These are phyloP conservation scores for Phalacrocorax pelagicus DNA, from an alignment of 2,113 vertebrate species.

Conservation along the genomic window DNA sequence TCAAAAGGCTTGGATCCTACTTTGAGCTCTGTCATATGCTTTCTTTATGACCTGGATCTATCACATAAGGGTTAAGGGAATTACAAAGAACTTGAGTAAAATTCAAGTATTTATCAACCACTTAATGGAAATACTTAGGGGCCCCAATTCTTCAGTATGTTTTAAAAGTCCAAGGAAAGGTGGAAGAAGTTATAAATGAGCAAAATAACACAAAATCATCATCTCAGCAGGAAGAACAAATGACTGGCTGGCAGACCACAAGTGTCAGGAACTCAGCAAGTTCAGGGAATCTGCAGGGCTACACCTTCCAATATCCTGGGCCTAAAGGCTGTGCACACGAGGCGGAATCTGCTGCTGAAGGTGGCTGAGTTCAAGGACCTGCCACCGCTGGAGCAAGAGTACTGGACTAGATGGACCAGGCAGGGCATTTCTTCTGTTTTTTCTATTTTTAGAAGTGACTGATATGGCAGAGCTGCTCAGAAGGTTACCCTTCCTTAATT, in stretches of 20 bases:
- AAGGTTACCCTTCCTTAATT: not conserved
- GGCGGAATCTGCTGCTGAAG: not conserved
- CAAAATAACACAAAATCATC: not conserved
- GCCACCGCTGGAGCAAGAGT: not conserved
- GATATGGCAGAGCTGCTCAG: not conserved
- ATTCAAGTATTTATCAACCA: not conserved
- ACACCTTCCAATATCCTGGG: not conserved
- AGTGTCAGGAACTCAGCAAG: not conserved
- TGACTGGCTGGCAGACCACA: not conserved
- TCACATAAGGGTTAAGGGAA: not conserved
- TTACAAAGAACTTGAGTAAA: not conserved
- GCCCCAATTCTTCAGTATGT: not conserved
- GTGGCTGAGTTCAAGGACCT: not conserved
- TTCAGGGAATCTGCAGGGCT: not conserved
- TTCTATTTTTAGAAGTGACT: not conserved
- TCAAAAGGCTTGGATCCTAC: not conserved
- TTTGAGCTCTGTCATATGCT: not conserved
- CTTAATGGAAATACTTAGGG: not conserved
- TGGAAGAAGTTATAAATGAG: not conserved
- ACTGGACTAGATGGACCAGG: no score
- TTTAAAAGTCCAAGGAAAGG: not conserved
- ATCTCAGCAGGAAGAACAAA: not conserved
- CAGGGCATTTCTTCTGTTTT: not conserved
- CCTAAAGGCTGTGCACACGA: accelerated
- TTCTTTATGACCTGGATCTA: not conserved